Conservation (phyloP, 2,797 vertebrate genomes). For the Labeo calbasu region DNA sequence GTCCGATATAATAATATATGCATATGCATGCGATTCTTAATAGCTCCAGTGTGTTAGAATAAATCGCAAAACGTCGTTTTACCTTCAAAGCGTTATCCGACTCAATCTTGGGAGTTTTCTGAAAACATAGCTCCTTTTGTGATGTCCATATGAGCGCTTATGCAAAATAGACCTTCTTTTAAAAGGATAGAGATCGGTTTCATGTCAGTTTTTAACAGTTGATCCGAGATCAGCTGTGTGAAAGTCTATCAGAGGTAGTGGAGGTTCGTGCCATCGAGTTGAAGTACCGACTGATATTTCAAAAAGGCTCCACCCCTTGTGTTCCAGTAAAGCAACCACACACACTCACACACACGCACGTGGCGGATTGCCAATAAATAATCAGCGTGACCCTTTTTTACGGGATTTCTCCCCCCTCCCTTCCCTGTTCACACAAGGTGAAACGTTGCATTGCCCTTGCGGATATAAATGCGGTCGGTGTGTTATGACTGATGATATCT, state of each 20-base stretch:
- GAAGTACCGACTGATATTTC: slow-evolving; percentile 71
- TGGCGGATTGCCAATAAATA: slow-evolving; percentile 80
- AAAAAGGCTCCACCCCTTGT: slow-evolving; percentile 77
- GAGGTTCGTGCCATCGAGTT: slow-evolving; percentile 66
- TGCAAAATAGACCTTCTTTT: slow-evolving; percentile 16
- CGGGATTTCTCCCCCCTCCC: slow-evolving; percentile 82
- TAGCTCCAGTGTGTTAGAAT: background rate
- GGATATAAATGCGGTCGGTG: slow-evolving; percentile 37
- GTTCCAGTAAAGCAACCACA: slow-evolving; percentile 76
- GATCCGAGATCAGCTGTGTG: slow-evolving; percentile 46
- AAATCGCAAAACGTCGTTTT: slow-evolving; percentile 42
- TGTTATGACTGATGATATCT: slow-evolving; percentile 32
- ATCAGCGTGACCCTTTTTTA: slow-evolving; percentile 78
- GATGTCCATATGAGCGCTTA: slow-evolving; percentile 23
- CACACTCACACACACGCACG: slow-evolving; percentile 57
- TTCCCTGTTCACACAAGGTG: slow-evolving; percentile 75
- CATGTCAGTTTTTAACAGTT: slow-evolving; percentile 51
- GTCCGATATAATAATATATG: background rate
- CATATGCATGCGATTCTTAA: background rate
- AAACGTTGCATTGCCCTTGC: slow-evolving; percentile 69
- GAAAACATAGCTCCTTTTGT: slow-evolving; percentile 47
- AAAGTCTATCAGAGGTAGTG: slow-evolving; percentile 59
- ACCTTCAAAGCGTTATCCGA: slow-evolving; percentile 61
- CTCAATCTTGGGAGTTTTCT: slow-evolving; percentile 53
- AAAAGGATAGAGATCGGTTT: slow-evolving; percentile 38